phyloP scores from a whole-genome alignment of 1,140 invertebrate genomes.

The Plodia interpunctella region DNA sequence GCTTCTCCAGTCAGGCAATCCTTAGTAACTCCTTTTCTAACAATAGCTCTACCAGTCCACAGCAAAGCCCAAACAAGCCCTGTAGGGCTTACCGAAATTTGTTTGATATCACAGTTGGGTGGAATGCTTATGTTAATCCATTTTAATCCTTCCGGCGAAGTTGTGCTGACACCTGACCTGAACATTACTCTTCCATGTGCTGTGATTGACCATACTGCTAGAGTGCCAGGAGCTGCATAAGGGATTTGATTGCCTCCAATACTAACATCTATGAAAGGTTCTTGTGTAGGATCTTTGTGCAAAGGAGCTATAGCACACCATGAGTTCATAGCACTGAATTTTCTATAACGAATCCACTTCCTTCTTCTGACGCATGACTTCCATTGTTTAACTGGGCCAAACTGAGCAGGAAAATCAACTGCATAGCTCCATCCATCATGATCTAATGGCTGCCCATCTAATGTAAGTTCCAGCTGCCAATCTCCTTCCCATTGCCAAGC shows the following conservation, averaged over 20 bases:
- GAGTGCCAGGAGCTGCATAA: conserved; percentile 83
- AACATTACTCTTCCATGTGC: conserved; percentile 93
- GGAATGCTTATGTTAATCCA: conserved; percentile 88
- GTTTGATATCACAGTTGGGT: conserved; percentile 86
- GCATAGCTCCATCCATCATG: conserved; percentile 97
- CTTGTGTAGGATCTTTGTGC: conserved; percentile 91
- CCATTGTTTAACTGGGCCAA: conserved; percentile 89
- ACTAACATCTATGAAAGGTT: conserved; percentile 85
- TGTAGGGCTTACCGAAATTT: conserved; percentile 89
- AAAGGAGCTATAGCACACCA: conserved; percentile 94
- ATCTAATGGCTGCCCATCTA: conserved; percentile 91
- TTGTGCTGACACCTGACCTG: conserved; percentile 85
- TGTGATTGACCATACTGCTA: conserved; percentile 94
- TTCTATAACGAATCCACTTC: conserved; percentile 91
- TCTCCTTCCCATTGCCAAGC: conserved; percentile 96
- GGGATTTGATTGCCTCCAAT: conserved; percentile 90
- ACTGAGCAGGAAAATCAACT: conserved; percentile 93
- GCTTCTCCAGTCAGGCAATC: conserved; percentile 85
- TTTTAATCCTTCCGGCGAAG: conserved; percentile 88
- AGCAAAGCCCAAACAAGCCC: conserved; percentile 91
- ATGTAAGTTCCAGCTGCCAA: conserved; percentile 92
- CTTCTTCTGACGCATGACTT: conserved; percentile 93
- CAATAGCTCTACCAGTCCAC: conserved; percentile 87
- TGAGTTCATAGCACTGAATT: conserved; percentile 92
- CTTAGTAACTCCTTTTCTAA: conserved; percentile 86